phyloP scores from a whole-genome alignment of 2,113 vertebrate species.

The Platichthys flesus region DNA sequence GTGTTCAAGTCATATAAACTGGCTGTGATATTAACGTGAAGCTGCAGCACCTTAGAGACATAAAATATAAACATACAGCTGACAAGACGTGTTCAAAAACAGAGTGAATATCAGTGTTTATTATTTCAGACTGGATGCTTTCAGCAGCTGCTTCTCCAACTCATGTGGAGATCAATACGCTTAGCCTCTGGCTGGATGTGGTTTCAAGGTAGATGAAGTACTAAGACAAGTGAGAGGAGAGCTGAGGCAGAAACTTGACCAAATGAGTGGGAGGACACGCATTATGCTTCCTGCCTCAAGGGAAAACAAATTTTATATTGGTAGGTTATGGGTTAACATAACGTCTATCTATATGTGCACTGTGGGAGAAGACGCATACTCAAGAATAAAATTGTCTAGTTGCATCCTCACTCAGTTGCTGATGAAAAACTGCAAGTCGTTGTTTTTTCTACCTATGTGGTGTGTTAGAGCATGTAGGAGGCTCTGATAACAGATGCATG shows the following conservation, averaged over 20 bases:
- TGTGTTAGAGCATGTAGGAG: conserved; percentile 51
- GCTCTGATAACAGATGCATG: conserved; percentile 49
- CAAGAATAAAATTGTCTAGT: conserved; percentile 19
- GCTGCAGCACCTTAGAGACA: neutral
- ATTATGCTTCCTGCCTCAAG: conserved; percentile 36
- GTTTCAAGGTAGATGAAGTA: conserved; percentile 23
- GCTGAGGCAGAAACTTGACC: conserved; percentile 18
- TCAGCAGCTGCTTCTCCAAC: conserved; percentile 12
- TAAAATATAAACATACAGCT: neutral
- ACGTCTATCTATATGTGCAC: conserved; percentile 28
- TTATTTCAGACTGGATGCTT: neutral
- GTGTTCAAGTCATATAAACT: neutral
- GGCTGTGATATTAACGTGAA: neutral
- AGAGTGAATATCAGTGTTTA: neutral
- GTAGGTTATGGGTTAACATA: conserved; percentile 27
- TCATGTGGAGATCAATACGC: neutral
- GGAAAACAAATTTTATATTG: conserved; percentile 17
- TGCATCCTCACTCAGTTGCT: conserved; percentile 35
- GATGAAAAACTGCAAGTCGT: conserved; percentile 46
- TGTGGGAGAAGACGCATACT: conserved; percentile 49
- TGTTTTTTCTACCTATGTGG: conserved; percentile 40
- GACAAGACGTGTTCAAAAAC: neutral
- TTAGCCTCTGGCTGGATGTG: conserved; percentile 25
- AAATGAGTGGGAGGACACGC: conserved; percentile 38
- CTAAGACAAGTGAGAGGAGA: conserved; percentile 13